These are phyloP conservation scores for Wasmannia auropunctata DNA, from an alignment of 1,140 invertebrate genomes.

Conservation along the genomic window DNA sequence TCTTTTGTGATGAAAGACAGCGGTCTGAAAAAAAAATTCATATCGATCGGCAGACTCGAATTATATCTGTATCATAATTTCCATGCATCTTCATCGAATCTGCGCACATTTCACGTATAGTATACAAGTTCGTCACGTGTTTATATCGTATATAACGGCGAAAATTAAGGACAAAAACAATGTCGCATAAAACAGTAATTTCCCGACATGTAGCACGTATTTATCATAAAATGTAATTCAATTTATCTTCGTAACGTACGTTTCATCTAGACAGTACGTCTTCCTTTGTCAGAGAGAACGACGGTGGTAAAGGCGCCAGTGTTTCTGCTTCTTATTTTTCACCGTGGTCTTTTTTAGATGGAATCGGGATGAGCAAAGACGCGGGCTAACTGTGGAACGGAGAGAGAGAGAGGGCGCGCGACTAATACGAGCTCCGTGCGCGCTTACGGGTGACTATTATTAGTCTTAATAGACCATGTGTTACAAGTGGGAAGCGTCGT, in stretches of 20 bases:
- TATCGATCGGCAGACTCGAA: background rate
- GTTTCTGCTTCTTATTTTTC: constrained; percentile 3
- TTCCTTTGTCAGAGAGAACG: background rate
- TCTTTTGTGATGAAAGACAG: background rate
- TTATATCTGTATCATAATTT: background rate
- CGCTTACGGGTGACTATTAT: constrained; percentile 79
- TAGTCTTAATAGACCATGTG: constrained; percentile 84
- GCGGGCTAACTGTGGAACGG: constrained; percentile 23
- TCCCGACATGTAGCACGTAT: background rate
- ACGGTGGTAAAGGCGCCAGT: constrained; percentile 1
- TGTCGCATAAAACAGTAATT: background rate
- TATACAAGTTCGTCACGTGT: background rate
- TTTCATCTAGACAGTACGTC: background rate
- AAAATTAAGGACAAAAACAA: background rate
- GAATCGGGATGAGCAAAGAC: constrained; percentile 18
- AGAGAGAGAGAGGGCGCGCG: too few relatives aligned
- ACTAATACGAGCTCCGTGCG: constrained; percentile 54
- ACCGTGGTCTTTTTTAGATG: constrained; percentile 30
- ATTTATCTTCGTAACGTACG: constrained; percentile 6
- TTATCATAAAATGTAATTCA: background rate
- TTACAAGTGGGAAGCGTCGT: constrained; percentile 69
- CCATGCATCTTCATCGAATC: background rate
- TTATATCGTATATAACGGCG: background rate
- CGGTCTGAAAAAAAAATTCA: background rate
- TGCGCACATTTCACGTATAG: background rate